Conservation (phyloP, 92 coral and sea anemone species). For the Scolanthus callimorphus region DNA sequence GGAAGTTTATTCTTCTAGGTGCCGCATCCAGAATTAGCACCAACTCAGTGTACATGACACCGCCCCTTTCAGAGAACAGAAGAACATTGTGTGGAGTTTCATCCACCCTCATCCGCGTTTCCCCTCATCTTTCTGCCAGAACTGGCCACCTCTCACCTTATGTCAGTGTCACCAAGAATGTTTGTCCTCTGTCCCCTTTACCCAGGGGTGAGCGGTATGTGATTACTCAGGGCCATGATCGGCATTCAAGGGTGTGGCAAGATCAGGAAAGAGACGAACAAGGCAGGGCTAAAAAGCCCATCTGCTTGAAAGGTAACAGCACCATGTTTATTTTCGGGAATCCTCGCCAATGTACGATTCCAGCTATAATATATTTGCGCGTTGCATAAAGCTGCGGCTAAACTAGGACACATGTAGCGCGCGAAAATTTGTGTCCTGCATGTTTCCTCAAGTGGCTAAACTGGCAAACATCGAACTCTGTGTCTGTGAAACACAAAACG, state of each 20-base stretch:
- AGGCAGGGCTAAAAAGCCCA: conserved; percentile 35
- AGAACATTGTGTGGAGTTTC: neutral
- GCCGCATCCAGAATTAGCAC: too few species aligned
- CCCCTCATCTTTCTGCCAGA: conserved; percentile 38
- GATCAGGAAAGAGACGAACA: conserved; percentile 1
- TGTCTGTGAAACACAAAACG: too few species aligned
- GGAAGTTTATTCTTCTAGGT: too few species aligned
- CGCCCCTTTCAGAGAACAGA: neutral
- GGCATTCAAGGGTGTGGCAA: conserved; percentile 7
- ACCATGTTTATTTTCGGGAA: neutral
- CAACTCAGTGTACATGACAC: neutral
- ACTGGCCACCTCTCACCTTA: conserved; percentile 37
- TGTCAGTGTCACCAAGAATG: conserved; percentile 47
- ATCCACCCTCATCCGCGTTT: conserved; percentile 54
- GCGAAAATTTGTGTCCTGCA: too few species aligned
- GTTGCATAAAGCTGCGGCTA: too few species aligned
- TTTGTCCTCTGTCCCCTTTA: conserved; percentile 45
- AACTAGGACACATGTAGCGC: too few species aligned
- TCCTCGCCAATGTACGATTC: too few species aligned
- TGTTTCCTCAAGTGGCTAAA: too few species aligned
- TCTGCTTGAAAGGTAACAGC: conserved; percentile 48
- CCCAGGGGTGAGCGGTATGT: conserved; percentile 52
- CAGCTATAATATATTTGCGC: too few species aligned
- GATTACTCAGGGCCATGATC: conserved; percentile 57
- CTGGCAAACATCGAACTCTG: too few species aligned